phyloP scores from a whole-genome alignment of 2,888 invertebrate genomes.

The Amphipoea lucens region DNA sequence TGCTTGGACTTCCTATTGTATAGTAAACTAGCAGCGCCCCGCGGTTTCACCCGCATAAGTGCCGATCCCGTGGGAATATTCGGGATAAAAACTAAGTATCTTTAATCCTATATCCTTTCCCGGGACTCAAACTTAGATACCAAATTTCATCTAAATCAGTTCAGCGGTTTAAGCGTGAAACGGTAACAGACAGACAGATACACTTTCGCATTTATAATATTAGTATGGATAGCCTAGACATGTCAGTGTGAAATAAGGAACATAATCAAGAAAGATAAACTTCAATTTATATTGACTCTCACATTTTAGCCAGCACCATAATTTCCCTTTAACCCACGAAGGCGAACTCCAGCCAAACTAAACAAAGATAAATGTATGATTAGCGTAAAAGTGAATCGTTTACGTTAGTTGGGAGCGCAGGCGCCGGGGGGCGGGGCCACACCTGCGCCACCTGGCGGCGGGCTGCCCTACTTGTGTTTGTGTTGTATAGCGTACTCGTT shows the following conservation, averaged over 20 bases:
- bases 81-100: too few species aligned
- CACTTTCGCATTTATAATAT: too few species aligned
- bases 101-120: too few species aligned
- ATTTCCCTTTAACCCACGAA: slow-evolving; percentile 22
- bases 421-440: slow-evolving; percentile 66
- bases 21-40: neutral
- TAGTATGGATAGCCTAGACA: neutral
- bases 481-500: slow-evolving; percentile 28
- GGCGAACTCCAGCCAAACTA: slow-evolving; percentile 23
- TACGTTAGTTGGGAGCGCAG: slow-evolving; percentile 56
- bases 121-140: too few species aligned
- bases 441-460: slow-evolving; percentile 68
- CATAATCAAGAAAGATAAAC: neutral
- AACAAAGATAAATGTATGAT: slow-evolving; percentile 55
- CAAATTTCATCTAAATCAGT: too few species aligned
- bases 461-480: slow-evolving; percentile 63
- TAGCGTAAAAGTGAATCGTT: slow-evolving; percentile 62
- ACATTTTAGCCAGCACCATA: neutral
- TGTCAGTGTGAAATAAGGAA: neutral
- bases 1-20: neutral
- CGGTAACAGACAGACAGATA: too few species aligned
- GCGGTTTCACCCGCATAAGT: too few species aligned
- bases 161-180: too few species aligned
- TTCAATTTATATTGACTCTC: neutral
- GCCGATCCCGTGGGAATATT: neutral